A percentile compares a stretch with the other conserved stretches of the same genome.
Conservation (phyloP, 2,888 invertebrate species). For the Drosophila anceps region DNA sequence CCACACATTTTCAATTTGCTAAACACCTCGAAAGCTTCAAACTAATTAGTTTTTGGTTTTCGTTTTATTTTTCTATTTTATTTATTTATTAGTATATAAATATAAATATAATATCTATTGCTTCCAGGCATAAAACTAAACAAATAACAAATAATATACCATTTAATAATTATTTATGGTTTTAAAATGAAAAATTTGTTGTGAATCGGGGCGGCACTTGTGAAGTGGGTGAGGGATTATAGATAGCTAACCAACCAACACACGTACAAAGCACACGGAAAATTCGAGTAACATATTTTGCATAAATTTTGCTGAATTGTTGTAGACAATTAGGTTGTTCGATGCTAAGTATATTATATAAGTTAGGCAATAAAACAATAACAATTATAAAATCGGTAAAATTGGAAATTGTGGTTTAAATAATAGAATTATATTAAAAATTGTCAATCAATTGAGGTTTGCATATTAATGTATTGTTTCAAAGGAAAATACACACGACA, state of each 20-base stretch:
- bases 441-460: constrained; percentile 18
- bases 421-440: constrained; percentile 31
- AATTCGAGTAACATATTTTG: constrained; percentile 42
- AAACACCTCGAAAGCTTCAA: constrained; percentile 8
- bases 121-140: constrained; percentile 29
- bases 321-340: constrained; percentile 41
- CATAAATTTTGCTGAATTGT: constrained; percentile 35
- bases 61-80: not conserved
- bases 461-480: constrained; percentile 15
- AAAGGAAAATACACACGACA: constrained; percentile 32
- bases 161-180: constrained; percentile 21
- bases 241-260: constrained; percentile 51
- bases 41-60: constrained; percentile 10
- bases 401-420: constrained; percentile 26
- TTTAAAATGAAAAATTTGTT: constrained; percentile 8
- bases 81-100: constrained; percentile 7
- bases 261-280: constrained; percentile 62
- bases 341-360: constrained; percentile 37
- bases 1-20: constrained; percentile 69
- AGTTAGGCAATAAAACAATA: constrained; percentile 30
- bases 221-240: not conserved
- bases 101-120: constrained; percentile 9
- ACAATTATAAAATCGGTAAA: constrained; percentile 25
- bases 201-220: not conserved
- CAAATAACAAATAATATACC: constrained; percentile 10